Conservation (phyloP, 2,113 vertebrate species). For the Orcinus orca region DNA sequence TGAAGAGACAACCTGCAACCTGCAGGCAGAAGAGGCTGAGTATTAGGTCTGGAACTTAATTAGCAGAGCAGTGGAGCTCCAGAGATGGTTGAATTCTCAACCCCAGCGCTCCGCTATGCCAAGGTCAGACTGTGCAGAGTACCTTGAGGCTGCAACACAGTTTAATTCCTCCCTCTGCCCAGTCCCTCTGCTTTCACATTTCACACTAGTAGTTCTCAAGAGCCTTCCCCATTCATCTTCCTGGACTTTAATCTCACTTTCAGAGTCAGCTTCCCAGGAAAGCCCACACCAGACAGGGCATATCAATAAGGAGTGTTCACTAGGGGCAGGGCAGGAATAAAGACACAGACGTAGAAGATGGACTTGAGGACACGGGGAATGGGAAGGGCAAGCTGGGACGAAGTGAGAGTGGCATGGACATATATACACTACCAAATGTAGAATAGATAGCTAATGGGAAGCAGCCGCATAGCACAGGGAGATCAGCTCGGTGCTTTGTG, state of each 20-base stretch:
- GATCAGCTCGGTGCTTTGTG: too few relatives aligned
- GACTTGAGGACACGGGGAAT: too few relatives aligned
- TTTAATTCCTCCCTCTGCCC: not conserved
- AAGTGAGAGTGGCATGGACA: too few relatives aligned
- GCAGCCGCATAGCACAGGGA: too few relatives aligned
- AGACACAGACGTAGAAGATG: too few relatives aligned
- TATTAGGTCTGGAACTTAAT: not conserved
- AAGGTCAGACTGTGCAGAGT: not conserved
- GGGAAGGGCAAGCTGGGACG: too few relatives aligned
- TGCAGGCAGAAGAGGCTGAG: not conserved
- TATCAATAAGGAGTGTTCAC: too few relatives aligned
- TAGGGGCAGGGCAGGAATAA: too few relatives aligned
- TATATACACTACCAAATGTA: too few relatives aligned
- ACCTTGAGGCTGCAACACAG: not conserved
- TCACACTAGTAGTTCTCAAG: not conserved
- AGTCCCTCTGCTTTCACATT: not conserved
- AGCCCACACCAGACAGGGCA: not conserved
- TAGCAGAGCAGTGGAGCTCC: not conserved
- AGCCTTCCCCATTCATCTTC: accelerated
- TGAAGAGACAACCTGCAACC: not conserved
- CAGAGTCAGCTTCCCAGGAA: not conserved
- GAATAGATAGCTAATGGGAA: too few relatives aligned
- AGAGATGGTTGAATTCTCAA: not conserved
- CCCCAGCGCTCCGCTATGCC: accelerated
- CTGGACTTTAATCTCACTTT: not conserved